Conservation (phyloP, 2,113 vertebrate species). For the Limnothrissa miodon region DNA sequence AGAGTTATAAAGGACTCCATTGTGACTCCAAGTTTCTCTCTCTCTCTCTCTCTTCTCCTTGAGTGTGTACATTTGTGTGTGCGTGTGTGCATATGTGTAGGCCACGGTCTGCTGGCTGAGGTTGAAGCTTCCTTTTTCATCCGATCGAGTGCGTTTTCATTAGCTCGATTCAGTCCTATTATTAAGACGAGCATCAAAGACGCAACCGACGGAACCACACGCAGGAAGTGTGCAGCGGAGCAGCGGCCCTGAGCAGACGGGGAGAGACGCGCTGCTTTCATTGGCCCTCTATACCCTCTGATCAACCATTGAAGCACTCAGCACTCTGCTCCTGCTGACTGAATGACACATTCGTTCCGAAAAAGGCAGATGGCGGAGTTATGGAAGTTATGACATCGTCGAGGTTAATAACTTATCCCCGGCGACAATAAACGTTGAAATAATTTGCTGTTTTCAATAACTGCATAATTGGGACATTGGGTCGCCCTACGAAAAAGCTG, state of each 20-base stretch:
- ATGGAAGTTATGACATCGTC: slow-evolving; percentile 66
- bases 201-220: slow-evolving; percentile 71
- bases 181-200: slow-evolving; percentile 72
- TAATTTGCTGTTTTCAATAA: slow-evolving; percentile 71
- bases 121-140: slow-evolving; percentile 72
- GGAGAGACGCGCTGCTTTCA: slow-evolving; percentile 51
- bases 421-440: slow-evolving; percentile 63
- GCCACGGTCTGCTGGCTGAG: slow-evolving; percentile 55
- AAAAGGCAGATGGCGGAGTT: slow-evolving; percentile 53
- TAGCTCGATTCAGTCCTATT: slow-evolving; percentile 74
- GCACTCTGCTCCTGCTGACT: slow-evolving; percentile 16
- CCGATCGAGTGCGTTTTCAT: slow-evolving; percentile 73
- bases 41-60: not conserved
- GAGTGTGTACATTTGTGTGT: slow-evolving; percentile 37
- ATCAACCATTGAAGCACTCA: slow-evolving; percentile 31
- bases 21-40: not conserved
- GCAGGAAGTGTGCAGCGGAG: slow-evolving; percentile 68
- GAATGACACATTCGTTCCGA: slow-evolving; percentile 59
- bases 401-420: slow-evolving; percentile 54
- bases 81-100: slow-evolving; percentile 62
- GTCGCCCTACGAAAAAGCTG: slow-evolving; percentile 39
- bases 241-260: slow-evolving; percentile 36
- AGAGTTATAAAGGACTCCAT: not conserved
- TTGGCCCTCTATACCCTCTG: slow-evolving; percentile 27
- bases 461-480: slow-evolving; percentile 51